Conservation (phyloP, 1,140 invertebrate genomes). For the Chrysomallon squamiferum region DNA sequence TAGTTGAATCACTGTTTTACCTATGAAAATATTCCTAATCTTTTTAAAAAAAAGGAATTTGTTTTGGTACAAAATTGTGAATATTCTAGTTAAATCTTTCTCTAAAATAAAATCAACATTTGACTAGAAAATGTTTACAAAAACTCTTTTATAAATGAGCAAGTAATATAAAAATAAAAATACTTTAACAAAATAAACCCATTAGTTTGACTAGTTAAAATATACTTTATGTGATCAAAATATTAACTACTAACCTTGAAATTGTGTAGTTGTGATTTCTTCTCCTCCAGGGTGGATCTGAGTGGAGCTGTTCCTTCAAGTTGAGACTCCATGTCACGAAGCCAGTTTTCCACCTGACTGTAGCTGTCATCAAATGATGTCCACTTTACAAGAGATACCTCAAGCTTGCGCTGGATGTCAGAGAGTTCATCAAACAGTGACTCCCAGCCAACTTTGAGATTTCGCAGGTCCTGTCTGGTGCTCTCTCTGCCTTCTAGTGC, state of each 20-base stretch:
- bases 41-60: no score
- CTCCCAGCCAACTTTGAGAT: conserved; percentile 75
- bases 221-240: no score
- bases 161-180: no score
- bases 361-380: conserved; percentile 60
- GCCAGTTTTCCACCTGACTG: conserved; percentile 85
- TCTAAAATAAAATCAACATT: no score
- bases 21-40: no score
- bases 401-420: conserved; percentile 76
- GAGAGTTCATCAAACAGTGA: conserved; percentile 75
- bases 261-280: conserved; percentile 72
- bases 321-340: conserved; percentile 77
- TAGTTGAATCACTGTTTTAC: no score
- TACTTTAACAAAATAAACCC: no score
- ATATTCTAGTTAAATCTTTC: no score
- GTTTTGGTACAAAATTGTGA: no score
- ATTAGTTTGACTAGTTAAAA: no score
- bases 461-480: conserved; percentile 81
- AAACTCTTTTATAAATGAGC: no score
- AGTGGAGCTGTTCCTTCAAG: conserved; percentile 75
- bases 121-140: no score
- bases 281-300: conserved; percentile 90
- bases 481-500: conserved; percentile 86
- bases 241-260: conserved; percentile 76
- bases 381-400: conserved; percentile 70